Evolutionary conservation across 2,797 vertebrate genomes (phyloP), one percentile per base, ranked within the genome.

Genomic region (Menidia menidia): DNA sequence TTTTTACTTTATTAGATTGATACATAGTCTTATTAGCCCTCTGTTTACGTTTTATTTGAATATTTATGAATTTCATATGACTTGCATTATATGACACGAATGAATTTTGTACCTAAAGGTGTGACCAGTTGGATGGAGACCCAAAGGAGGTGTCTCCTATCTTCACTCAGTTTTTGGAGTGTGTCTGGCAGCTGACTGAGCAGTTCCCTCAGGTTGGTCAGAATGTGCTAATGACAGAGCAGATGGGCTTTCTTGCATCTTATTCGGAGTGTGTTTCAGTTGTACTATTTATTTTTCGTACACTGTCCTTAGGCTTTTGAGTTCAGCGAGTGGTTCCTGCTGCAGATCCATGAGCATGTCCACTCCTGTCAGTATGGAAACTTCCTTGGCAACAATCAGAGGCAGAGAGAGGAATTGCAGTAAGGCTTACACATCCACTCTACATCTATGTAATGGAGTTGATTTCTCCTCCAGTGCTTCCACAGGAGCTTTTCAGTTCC

Each of bases 321-420:
- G 85, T 99, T 95, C 94, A 98, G 94, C 43, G 97, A 99, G 87
- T 96, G 95, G 78, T 98, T 98, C 93, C 96, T 99, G 69, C 97
- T 99, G 88, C 96, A 99, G 92, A 98, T 99, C 83, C 97, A 99
- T 2, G 98, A 99, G 74, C 98, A 99, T 0, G 94, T 99, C 65
- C 96, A 99, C 87, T 99, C 97, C 0, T 99, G 98, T 87, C 98
- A 99, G 68, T 99, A 98, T 63, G 98, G 98, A 80, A 99, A 99
- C 90, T 98, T 99, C 85, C 93, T 99, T 33, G 97, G 96, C 67
- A 99, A 99, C 86, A 97, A 94, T 83, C 96, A 98, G 80, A 95
- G 96, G 74, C 97, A 98, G 80, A 93, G 97, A 89, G 98, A 99
- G 85, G 96, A 98, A 13, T 87, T 98, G 48, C 96, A 95, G 98